These are phyloP conservation scores for Melanchra persicariae DNA, from an alignment of 2,888 invertebrate species.

Conservation along the genomic window DNA sequence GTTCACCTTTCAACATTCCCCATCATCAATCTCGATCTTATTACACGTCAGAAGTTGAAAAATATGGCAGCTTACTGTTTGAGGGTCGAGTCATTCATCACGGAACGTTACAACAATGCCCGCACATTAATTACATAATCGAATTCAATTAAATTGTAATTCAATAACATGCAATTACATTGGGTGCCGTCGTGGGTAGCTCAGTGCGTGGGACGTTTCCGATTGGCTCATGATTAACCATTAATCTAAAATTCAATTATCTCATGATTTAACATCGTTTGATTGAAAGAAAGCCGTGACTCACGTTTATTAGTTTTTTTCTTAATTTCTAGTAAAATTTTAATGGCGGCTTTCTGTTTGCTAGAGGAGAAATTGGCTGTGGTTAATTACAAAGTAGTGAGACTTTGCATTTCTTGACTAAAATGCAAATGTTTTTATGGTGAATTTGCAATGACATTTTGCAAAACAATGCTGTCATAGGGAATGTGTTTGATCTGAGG, in stretches of 20 bases:
- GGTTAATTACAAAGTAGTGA: conserved; percentile 41
- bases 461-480: background rate
- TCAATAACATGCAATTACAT: conserved; percentile 81
- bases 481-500: no score
- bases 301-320: conserved; percentile 70
- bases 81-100: conserved; percentile 68
- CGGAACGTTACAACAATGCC: conserved; percentile 59
- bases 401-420: background rate
- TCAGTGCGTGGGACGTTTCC: conserved; percentile 72
- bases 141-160: conserved; percentile 79
- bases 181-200: conserved; percentile 75
- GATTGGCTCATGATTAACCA: conserved; percentile 77
- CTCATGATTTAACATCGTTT: conserved; percentile 76
- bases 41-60: conserved; percentile 81
- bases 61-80: conserved; percentile 79
- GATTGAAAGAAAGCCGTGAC: conserved; percentile 78
- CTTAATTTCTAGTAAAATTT: conserved; percentile 61
- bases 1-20: conserved; percentile 80
- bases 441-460: no score
- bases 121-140: conserved; percentile 69
- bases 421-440: background rate
- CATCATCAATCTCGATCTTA: conserved; percentile 79
- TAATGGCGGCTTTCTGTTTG: conserved; percentile 60
- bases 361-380: conserved; percentile 49
- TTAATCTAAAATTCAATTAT: conserved; percentile 87